Conservation (phyloP, 2,113 vertebrate genomes). For the Scatophagus argus region DNA sequence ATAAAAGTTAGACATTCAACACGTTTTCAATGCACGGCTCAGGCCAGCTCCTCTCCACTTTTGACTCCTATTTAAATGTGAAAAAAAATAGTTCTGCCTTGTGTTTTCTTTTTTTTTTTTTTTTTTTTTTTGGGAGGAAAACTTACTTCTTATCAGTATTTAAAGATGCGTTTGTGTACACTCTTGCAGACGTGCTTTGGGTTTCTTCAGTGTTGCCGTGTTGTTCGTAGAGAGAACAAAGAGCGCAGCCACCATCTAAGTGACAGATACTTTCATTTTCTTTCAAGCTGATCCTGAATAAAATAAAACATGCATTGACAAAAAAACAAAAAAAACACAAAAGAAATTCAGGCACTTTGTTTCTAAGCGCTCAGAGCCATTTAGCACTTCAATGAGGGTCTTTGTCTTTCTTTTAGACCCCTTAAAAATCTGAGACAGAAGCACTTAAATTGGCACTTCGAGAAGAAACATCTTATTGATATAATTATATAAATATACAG, state of each 20-base stretch:
- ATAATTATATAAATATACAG: conserved; percentile 21
- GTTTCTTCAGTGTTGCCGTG: conserved; percentile 57
- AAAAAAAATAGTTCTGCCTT: conserved; percentile 67
- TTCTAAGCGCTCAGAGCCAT: conserved; percentile 59
- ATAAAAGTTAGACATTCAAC: conserved; percentile 49
- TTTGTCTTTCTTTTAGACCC: conserved; percentile 55
- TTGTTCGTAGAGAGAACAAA: conserved; percentile 31
- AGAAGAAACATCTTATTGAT: conserved; percentile 30
- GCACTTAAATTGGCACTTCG: conserved; percentile 80
- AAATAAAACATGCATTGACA: conserved; percentile 16
- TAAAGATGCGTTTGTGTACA: conserved; percentile 64
- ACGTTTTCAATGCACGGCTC: conserved; percentile 29
- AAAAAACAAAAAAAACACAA: conserved; percentile 13
- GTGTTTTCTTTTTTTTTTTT: no score
- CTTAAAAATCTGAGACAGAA: conserved; percentile 56
- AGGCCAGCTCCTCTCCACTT: conserved; percentile 47
- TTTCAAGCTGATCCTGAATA: conserved; percentile 10
- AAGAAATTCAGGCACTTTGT: conserved; percentile 66
- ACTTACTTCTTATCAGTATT: conserved; percentile 74
- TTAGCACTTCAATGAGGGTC: conserved; percentile 76
- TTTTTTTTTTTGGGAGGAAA: no score
- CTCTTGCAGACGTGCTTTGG: conserved; percentile 39
- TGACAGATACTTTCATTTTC: not conserved
- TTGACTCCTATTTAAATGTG: conserved; percentile 78
- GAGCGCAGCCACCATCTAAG: conserved; percentile 14